These are phyloP conservation scores for Nesidiocoris tenuis DNA, from an alignment of 2,888 invertebrate genomes.

Conservation along the genomic window DNA sequence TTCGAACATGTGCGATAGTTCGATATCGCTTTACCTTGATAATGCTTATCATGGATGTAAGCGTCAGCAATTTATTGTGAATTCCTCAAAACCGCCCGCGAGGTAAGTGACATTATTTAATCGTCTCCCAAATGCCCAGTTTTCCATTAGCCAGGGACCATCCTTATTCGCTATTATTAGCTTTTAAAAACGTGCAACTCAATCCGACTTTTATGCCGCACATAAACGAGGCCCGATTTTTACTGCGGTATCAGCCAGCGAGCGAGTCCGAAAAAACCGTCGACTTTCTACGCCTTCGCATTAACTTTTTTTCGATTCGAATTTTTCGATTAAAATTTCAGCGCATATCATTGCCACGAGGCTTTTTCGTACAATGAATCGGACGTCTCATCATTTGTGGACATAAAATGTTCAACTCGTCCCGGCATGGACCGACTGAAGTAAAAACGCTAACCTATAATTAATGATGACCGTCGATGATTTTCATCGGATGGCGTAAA, in stretches of 20 bases:
- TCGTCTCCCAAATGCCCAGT: too few relatives aligned
- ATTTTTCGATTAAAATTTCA: not conserved
- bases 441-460: not conserved
- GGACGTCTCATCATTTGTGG: not conserved
- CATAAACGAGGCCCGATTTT: not conserved
- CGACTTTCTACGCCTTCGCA: not conserved
- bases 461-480: not conserved
- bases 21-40: too few relatives aligned
- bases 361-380: not conserved
- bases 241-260: not conserved
- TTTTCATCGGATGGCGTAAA: not conserved
- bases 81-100: too few relatives aligned
- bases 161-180: too few relatives aligned
- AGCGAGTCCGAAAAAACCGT: not conserved
- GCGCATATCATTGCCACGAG: not conserved
- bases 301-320: not conserved
- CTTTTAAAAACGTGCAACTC: not conserved
- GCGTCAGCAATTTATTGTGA: too few relatives aligned
- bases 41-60: too few relatives aligned
- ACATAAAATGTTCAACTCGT: not conserved
- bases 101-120: too few relatives aligned
- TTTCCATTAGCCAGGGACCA: too few relatives aligned
- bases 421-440: not conserved
- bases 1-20: too few relatives aligned
- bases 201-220: not conserved